These are phyloP conservation scores for Thecophora atra DNA, from an alignment of 2,888 invertebrate genomes.

Conservation along the genomic window DNA sequence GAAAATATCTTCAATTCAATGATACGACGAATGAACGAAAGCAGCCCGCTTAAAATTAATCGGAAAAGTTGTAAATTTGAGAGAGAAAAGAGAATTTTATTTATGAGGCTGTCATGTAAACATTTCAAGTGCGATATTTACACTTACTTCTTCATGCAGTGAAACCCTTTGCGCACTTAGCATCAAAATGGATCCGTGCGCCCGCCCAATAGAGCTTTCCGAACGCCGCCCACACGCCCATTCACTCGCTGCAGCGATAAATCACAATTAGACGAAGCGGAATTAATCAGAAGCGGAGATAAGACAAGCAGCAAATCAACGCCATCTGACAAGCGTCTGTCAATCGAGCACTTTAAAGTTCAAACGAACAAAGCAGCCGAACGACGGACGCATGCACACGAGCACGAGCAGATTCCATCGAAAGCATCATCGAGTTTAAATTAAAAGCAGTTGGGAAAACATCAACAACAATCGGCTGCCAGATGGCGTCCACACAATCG, in stretches of 20 bases:
- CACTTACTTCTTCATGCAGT: background rate
- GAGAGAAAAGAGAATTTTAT: slow-evolving; percentile 8
- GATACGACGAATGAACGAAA: too few species aligned
- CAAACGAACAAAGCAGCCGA: background rate
- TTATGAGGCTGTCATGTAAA: slow-evolving; percentile 11
- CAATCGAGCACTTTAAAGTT: background rate
- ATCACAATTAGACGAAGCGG: background rate
- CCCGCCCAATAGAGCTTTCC: background rate
- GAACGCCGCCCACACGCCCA: background rate
- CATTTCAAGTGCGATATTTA: slow-evolving; percentile 1
- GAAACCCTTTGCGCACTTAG: background rate
- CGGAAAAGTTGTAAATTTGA: slow-evolving; percentile 1
- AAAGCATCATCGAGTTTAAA: background rate
- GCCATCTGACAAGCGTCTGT: slow-evolving; percentile 15
- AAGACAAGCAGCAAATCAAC: background rate
- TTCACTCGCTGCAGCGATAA: background rate
- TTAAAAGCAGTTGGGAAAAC: slow-evolving; percentile 11
- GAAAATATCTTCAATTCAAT: too few species aligned
- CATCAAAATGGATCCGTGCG: background rate
- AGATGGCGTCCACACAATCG: slow-evolving; percentile 18
- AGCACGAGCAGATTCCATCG: background rate
- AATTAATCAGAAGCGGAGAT: slow-evolving; percentile 13
- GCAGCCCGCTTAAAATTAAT: too few species aligned
- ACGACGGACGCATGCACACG: background rate
- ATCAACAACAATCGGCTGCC: slow-evolving; percentile 1